Conservation (phyloP, 2,888 invertebrate genomes). For the Synanthedon formicaeformis region DNA sequence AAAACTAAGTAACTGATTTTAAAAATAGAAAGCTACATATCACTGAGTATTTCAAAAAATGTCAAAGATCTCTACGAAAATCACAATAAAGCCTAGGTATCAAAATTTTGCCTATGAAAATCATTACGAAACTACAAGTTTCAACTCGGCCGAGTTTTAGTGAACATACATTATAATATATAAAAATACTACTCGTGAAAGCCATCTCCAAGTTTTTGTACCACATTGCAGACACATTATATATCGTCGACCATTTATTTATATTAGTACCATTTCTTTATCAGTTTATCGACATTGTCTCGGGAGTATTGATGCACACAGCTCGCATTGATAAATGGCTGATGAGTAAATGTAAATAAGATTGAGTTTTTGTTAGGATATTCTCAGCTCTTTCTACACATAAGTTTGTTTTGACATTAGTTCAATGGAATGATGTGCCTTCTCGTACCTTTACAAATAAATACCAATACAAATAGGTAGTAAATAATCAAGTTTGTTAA, state of each 20-base stretch:
- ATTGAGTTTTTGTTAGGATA: slow-evolving; percentile 42
- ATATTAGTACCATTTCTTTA: slow-evolving; percentile 68
- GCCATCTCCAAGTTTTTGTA: slow-evolving; percentile 21
- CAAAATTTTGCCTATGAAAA: no score
- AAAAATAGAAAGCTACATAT: not conserved
- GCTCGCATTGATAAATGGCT: slow-evolving; percentile 48
- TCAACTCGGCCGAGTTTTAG: not conserved
- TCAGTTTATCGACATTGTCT: slow-evolving; percentile 64
- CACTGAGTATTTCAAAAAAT: no score
- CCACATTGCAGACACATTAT: slow-evolving; percentile 41
- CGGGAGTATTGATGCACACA: slow-evolving; percentile 41
- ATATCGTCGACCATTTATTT: slow-evolving; percentile 65
- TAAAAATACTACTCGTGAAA: not conserved
- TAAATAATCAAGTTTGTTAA: no score
- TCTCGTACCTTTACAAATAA: slow-evolving; percentile 4
- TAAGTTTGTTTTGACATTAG: slow-evolving; percentile 28
- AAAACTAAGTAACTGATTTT: no score
- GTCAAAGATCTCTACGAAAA: no score
- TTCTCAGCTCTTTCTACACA: slow-evolving; percentile 16
- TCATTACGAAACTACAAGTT: no score
- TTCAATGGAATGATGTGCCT: slow-evolving; percentile 16
- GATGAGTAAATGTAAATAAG: slow-evolving; percentile 59
- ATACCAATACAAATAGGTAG: no score
- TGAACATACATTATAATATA: not conserved
- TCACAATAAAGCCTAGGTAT: no score